Evolutionary conservation across 2,113 vertebrate species (phyloP).

Genomic region (Ranitomeya variabilis): DNA sequence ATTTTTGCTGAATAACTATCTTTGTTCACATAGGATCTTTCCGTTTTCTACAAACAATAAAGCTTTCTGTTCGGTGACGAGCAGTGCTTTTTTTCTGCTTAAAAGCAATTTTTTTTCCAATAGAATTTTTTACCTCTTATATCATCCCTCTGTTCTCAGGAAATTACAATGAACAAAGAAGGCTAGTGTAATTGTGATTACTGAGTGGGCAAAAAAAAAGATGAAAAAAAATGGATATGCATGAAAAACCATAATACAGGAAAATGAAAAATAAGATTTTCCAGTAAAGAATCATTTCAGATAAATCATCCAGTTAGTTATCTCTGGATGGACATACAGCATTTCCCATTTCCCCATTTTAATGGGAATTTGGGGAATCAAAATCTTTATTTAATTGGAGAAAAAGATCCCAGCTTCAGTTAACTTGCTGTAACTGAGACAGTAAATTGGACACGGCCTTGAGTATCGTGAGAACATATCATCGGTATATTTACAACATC

Average conservation of each 20-base stretch:
- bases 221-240: not conserved
- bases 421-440: not conserved
- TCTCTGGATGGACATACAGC: constrained; percentile 10
- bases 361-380: not conserved
- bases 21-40: constrained; percentile 73
- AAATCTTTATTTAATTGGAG: not conserved
- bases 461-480: not conserved
- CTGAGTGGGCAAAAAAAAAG: constrained; percentile 42
- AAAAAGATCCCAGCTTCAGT: not conserved
- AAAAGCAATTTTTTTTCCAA: constrained; percentile 70
- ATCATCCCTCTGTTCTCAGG: constrained; percentile 68
- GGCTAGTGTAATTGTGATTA: constrained; percentile 65
- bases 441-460: not conserved
- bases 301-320: constrained; percentile 47
- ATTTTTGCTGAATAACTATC: constrained; percentile 66
- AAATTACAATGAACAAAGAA: constrained; percentile 76
- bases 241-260: constrained; percentile 42
- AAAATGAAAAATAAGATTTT: constrained; percentile 46
- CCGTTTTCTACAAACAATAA: constrained; percentile 69
- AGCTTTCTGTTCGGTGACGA: constrained; percentile 70
- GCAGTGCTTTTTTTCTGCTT: constrained; percentile 68
- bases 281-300: constrained; percentile 11
- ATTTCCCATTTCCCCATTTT: not conserved
- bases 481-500: not conserved
- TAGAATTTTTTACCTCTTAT: constrained; percentile 73